Evolutionary conservation across 2,888 invertebrate species (phyloP).

Genomic region (Athalia circularis): DNA sequence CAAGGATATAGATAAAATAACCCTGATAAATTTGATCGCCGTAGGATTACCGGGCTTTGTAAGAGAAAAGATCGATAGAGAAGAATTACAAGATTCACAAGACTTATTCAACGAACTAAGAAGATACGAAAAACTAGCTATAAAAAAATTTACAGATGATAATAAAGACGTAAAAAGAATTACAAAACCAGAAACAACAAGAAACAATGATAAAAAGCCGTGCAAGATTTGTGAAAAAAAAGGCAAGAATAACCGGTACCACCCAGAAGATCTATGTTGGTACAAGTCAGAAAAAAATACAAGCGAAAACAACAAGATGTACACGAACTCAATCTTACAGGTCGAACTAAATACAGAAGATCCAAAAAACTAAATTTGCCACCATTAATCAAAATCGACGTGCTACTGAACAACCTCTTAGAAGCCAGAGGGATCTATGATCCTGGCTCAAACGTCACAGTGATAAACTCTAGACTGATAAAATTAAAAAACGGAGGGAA

Average conservation of each 20-base stretch:
- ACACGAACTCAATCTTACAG: slow-evolving; percentile 3
- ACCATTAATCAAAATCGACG: slow-evolving; percentile 52
- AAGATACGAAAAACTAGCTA: slow-evolving; percentile 53
- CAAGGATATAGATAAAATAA: slow-evolving; percentile 47
- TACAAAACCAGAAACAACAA: slow-evolving; percentile 16
- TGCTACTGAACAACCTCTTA: slow-evolving; percentile 46
- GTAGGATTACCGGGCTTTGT: slow-evolving; percentile 54
- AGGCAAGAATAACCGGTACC: slow-evolving; percentile 31
- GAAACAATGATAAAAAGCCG: slow-evolving; percentile 22
- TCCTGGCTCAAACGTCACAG: slow-evolving; percentile 51
- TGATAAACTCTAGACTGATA: slow-evolving; percentile 53
- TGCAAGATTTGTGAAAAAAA: slow-evolving; percentile 42
- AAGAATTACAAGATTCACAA: slow-evolving; percentile 52
- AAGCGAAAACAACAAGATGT: neutral
- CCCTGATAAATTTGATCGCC: slow-evolving; percentile 56
- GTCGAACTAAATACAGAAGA: slow-evolving; percentile 17
- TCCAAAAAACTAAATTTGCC: slow-evolving; percentile 50
- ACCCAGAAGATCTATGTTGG: slow-evolving; percentile 48
- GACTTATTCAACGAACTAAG: slow-evolving; percentile 57
- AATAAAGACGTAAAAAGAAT: slow-evolving; percentile 22
- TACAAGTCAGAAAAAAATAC: slow-evolving; percentile 22
- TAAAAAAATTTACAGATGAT: slow-evolving; percentile 44
- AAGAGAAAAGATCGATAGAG: slow-evolving; percentile 55
- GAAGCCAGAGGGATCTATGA: slow-evolving; percentile 51
- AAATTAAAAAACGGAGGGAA: slow-evolving; percentile 41